These are phyloP conservation scores for Ornithoptera priamus DNA, from an alignment of 2,888 invertebrate species.

Conservation along the genomic window DNA sequence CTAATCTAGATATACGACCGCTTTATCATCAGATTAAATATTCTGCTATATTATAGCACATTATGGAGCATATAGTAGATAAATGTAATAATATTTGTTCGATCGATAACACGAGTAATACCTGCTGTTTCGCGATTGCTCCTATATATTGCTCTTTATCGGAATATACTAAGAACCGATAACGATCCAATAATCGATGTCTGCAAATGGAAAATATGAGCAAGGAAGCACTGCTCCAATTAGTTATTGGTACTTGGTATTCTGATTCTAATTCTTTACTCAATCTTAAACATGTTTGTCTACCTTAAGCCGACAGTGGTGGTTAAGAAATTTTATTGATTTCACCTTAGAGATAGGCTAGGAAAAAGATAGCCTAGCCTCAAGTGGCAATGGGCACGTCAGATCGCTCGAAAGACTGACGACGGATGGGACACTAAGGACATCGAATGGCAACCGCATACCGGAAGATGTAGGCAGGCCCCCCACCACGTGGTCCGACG, in stretches of 20 bases:
- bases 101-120: constrained; percentile 21
- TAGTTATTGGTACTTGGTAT: no score
- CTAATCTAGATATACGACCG: not conserved
- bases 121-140: constrained; percentile 12
- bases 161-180: constrained; percentile 20
- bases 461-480: no score
- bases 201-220: constrained; percentile 20
- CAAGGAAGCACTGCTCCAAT: constrained; percentile 14
- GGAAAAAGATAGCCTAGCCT: not conserved
- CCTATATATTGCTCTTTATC: constrained; percentile 22
- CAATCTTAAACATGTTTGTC: no score
- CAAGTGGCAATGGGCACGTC: not conserved
- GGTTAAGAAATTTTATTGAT: no score
- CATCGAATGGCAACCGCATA: not conserved
- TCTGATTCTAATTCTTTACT: no score
- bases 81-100: constrained; percentile 22
- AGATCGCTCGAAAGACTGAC: not conserved
- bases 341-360: no score
- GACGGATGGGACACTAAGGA: not conserved
- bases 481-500: no score
- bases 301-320: no score
- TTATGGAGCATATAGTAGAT: constrained; percentile 7
- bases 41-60: no score
- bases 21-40: not conserved
- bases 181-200: constrained; percentile 18